phyloP scores from a whole-genome alignment of 64 coral and sea anemone genomes.

The Trachythela sp. region DNA sequence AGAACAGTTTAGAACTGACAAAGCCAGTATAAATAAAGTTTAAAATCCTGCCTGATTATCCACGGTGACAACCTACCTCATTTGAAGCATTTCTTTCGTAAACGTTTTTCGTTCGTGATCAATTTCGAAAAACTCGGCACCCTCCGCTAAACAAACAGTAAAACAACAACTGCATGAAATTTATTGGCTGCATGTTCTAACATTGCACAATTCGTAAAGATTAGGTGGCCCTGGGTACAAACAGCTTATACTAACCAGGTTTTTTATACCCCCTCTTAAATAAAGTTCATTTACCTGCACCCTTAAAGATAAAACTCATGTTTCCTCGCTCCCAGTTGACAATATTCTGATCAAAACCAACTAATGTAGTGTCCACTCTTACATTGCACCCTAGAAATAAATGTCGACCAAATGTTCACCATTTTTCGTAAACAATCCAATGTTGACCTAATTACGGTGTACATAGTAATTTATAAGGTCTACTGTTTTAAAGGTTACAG shows the following conservation, averaged over 20 bases:
- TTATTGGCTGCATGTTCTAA: not conserved
- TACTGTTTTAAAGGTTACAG: too few relatives aligned
- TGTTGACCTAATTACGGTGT: too few relatives aligned
- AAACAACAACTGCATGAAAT: not conserved
- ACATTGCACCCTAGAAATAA: constrained; percentile 69
- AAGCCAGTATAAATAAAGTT: not conserved
- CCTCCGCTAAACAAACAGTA: constrained; percentile 46
- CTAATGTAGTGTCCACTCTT: constrained; percentile 83
- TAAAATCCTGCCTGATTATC: not conserved
- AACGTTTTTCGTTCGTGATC: constrained; percentile 80
- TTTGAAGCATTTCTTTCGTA: constrained; percentile 68
- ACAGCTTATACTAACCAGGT: too few relatives aligned
- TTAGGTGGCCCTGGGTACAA: too few relatives aligned
- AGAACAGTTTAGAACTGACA: not conserved
- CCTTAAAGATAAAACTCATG: constrained; percentile 92
- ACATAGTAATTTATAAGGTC: too few relatives aligned
- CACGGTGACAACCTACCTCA: constrained; percentile 45
- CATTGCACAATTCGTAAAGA: too few relatives aligned
- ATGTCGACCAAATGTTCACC: not conserved
- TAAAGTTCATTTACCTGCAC: constrained; percentile 87
- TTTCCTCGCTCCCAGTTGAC: constrained; percentile 87
- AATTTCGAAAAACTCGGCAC: constrained; percentile 91
- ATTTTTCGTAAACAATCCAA: not conserved
- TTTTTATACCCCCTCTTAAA: too few relatives aligned
- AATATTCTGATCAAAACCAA: constrained; percentile 96